Evolutionary conservation across 2,888 invertebrate species (phyloP).

Genomic region (Pyrrhia umbra): DNA sequence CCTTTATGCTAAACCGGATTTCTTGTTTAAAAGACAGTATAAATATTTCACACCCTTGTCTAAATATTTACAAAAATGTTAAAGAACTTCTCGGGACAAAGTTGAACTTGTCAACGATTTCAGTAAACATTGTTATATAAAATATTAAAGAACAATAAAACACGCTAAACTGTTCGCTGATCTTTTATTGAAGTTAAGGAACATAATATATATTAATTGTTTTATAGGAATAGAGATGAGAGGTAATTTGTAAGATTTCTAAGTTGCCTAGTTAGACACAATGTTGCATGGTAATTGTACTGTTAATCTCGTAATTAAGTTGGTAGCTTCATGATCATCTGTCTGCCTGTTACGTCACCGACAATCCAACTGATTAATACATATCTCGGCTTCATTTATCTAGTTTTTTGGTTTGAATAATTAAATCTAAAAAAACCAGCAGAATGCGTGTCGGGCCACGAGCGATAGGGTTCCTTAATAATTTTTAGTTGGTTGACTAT

Average conservation of each 20-base stretch:
- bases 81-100: slow-evolving; percentile 1
- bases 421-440: neutral
- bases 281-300: slow-evolving; percentile 13
- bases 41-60: slow-evolving; percentile 11
- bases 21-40: slow-evolving; percentile 2
- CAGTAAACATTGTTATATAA: slow-evolving; percentile 24
- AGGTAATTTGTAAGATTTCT: slow-evolving; percentile 13
- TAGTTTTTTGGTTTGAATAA: slow-evolving; percentile 7
- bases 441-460: too few species aligned
- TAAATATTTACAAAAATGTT: slow-evolving; percentile 41
- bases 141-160: slow-evolving; percentile 1
- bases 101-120: slow-evolving; percentile 20
- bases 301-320: neutral
- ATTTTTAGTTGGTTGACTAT: too few species aligned
- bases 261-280: slow-evolving; percentile 15
- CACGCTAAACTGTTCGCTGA: slow-evolving; percentile 14
- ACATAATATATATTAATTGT: slow-evolving; percentile 10
- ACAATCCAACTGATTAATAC: neutral
- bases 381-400: neutral
- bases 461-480: too few species aligned
- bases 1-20: neutral
- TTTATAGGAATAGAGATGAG: neutral
- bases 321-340: neutral
- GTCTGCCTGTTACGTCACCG: neutral
- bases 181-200: slow-evolving; percentile 1